These are phyloP conservation scores for Melanerpes aurifrons DNA, from an alignment of 2,113 vertebrate genomes.

Conservation along the genomic window DNA sequence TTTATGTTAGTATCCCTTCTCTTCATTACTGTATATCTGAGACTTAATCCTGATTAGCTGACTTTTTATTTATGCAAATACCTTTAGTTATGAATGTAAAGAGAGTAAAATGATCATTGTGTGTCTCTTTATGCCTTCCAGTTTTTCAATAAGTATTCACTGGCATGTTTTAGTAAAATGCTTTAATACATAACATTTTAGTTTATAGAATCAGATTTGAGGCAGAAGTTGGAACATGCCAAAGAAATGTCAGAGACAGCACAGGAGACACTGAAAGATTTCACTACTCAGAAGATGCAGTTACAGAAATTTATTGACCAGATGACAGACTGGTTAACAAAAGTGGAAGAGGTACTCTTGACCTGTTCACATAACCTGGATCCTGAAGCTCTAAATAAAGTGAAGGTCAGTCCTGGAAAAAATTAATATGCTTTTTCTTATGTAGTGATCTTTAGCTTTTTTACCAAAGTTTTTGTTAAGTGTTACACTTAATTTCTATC, in stretches of 20 bases:
- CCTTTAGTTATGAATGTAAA: neutral
- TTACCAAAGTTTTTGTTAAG: neutral
- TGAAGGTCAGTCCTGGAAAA: conserved; percentile 81
- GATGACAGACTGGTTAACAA: conserved; percentile 78
- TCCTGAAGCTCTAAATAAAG: conserved; percentile 83
- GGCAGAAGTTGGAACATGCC: conserved; percentile 87
- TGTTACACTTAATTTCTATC: neutral
- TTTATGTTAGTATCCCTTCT: neutral
- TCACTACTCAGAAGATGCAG: conserved; percentile 83
- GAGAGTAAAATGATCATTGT: neutral
- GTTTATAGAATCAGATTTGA: conserved; percentile 91
- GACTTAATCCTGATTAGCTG: neutral
- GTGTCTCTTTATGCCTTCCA: neutral
- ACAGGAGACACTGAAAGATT: conserved; percentile 86
- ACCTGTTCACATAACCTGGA: conserved; percentile 75
- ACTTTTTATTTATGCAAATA: neutral
- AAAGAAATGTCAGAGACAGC: conserved; percentile 86
- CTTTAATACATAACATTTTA: conserved; percentile 41
- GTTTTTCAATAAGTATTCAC: neutral
- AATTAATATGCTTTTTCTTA: neutral
- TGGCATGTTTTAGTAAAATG: neutral
- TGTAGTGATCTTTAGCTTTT: neutral
- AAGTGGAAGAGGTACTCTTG: conserved; percentile 81
- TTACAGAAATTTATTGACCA: conserved; percentile 86
- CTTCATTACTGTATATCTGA: neutral